Evolutionary conservation across 2,797 vertebrate species (phyloP), one percentile per base, ranked within the genome.

Genomic region (Sebastes variabilis): DNA sequence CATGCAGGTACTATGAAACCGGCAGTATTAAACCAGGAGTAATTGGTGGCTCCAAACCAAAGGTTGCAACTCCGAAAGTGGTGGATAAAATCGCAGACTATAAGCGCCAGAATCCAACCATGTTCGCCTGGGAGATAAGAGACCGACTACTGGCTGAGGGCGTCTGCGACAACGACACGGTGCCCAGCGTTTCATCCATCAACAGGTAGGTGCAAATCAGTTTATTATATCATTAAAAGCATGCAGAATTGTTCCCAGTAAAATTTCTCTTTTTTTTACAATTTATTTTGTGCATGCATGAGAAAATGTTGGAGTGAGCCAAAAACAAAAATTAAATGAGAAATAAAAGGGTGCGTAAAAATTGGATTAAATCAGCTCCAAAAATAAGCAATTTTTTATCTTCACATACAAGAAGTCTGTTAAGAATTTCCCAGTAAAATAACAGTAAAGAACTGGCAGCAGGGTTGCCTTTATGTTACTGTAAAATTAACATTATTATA

Each of bases 21-120:
- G 98, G 98, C 92, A 99, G 98, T 97, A 99, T 99, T 96, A 99
- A 99, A 92, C 98, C 98, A 2, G 98, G 98, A 64, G 98, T 99
- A 85, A 99, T 99, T 69, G 98, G 98, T 16, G 98, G 98, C 82
- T 99, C 98, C 92, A 99, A 99, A 95, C 98, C 98, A 87, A 99
- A 99, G 93, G 98, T 99, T 55, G 98, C 98, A 24, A 99, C 98
- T 25, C 98, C 98, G 62, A 99, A 99, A 97, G 98, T 99, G 81
- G 98, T 99, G 95, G 98, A 99, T 95, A 99, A 99, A 96, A 99
- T 99, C 68, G 98, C 98, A 71, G 98, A 99, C 22, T 99, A 99
- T 93, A 99, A 99, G 92, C 95, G 98, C 42, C 98, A 99, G 93
- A 99, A 99, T 86, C 98, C 98, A 4, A 99, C 98, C 6, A 99